phyloP scores from a whole-genome alignment of 1,140 invertebrate genomes.

The Augochlora pura region DNA sequence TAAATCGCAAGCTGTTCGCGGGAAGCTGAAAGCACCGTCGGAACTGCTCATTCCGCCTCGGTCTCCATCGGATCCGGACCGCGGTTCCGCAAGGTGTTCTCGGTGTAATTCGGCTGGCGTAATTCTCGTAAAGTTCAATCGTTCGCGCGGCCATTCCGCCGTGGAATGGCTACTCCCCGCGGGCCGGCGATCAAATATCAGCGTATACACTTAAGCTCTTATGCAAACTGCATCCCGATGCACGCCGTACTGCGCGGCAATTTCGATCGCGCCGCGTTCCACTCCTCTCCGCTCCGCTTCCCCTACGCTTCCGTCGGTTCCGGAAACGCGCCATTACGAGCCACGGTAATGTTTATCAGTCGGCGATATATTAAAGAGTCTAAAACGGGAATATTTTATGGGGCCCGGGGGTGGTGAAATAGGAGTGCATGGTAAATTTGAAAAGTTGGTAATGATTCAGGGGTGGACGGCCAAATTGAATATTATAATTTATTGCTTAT shows the following conservation, averaged over 20 bases:
- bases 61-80: conserved; percentile 25
- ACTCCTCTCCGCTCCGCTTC: too few relatives aligned
- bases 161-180: conserved; percentile 30
- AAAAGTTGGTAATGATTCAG: background rate
- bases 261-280: conserved; percentile 5
- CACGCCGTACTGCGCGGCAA: background rate
- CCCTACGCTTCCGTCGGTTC: background rate
- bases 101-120: conserved; percentile 55
- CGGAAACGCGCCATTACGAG: conserved; percentile 13
- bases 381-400: background rate
- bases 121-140: conserved; percentile 61
- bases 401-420: background rate
- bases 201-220: conserved; percentile 18
- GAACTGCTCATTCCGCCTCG: conserved; percentile 27
- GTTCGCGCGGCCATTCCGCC: conserved; percentile 46
- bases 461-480: background rate
- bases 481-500: conserved; percentile 6
- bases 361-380: background rate
- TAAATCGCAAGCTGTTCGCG: conserved; percentile 40
- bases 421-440: conserved; percentile 8
- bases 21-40: conserved; percentile 31
- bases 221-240: conserved; percentile 41
- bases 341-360: conserved; percentile 13
- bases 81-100: conserved; percentile 52
- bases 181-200: conserved; percentile 50